These are phyloP conservation scores for Falco columbarius DNA, from an alignment of 2,797 vertebrate species.

Conservation along the genomic window DNA sequence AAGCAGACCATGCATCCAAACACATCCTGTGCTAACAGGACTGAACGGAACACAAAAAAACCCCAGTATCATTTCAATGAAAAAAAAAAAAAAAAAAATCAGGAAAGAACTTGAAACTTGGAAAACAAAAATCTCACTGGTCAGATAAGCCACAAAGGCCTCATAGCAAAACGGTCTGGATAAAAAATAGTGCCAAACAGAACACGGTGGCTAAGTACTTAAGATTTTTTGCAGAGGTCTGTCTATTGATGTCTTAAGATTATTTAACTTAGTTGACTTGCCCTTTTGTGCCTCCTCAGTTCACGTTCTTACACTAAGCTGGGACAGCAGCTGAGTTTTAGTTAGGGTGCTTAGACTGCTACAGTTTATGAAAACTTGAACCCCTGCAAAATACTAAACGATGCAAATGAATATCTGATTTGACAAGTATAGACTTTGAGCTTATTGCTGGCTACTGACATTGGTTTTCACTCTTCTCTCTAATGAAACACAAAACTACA, in stretches of 20 bases:
- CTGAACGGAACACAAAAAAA: not conserved
- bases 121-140: not conserved
- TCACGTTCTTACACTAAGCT: not conserved
- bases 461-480: not conserved
- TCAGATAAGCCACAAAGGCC: not conserved
- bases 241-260: not conserved
- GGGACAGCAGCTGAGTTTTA: not conserved
- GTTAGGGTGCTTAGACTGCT: not conserved
- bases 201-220: not conserved
- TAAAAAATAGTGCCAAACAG: not conserved
- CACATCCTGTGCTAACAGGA: not conserved
- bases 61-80: accelerated
- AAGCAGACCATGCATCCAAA: not conserved
- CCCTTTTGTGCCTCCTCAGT: not conserved
- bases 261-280: not conserved
- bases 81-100: not conserved
- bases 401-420: not conserved
- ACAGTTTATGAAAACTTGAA: not conserved
- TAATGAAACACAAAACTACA: not conserved
- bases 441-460: not conserved
- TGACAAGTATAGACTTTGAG: not conserved
- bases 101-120: not conserved
- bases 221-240: not conserved
- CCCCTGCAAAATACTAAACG: not conserved
- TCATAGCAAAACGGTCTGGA: not conserved